A percentile compares a stretch with the other conserved stretches of the same genome.
These are phyloP conservation scores for Discoglossus pictus DNA, from an alignment of 2,797 vertebrate genomes.

Conservation along the genomic window DNA sequence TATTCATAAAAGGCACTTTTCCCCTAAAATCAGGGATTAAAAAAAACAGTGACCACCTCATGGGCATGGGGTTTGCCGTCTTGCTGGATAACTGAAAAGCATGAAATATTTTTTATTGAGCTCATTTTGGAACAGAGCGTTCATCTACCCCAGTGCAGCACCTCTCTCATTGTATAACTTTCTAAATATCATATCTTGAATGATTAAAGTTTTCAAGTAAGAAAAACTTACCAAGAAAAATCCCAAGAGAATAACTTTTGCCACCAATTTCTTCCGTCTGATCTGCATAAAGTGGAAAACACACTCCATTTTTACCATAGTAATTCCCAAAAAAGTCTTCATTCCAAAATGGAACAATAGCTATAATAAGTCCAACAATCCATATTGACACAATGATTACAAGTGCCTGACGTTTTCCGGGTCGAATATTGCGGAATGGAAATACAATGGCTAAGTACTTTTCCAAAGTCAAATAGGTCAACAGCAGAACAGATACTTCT, in stretches of 20 bases:
- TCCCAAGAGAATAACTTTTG: conserved; percentile 80
- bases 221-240: conserved; percentile 79
- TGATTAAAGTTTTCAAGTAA: too few relatives aligned
- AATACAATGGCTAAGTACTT: conserved; percentile 86
- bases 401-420: conserved; percentile 73
- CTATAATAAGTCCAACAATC: conserved; percentile 78
- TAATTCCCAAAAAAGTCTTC: conserved; percentile 83
- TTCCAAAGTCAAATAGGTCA: conserved; percentile 83
- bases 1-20: too few relatives aligned
- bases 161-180: too few relatives aligned
- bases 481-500: conserved; percentile 79
- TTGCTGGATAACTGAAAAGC: too few relatives aligned
- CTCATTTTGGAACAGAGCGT: too few relatives aligned
- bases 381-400: conserved; percentile 73
- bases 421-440: conserved; percentile 80
- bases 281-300: conserved; percentile 83
- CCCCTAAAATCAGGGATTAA: too few relatives aligned
- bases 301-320: conserved; percentile 84
- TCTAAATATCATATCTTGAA: too few relatives aligned
- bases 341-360: conserved; percentile 76
- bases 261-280: conserved; percentile 76
- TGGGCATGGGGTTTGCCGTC: too few relatives aligned
- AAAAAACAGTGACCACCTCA: too few relatives aligned
- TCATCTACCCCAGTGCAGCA: too few relatives aligned
- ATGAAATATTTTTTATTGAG: too few relatives aligned